Percentiles rank a stretch among this genome's conserved stretches.
phyloP scores from a whole-genome alignment of 2,888 invertebrate genomes.

The Coleophora deauratella region DNA sequence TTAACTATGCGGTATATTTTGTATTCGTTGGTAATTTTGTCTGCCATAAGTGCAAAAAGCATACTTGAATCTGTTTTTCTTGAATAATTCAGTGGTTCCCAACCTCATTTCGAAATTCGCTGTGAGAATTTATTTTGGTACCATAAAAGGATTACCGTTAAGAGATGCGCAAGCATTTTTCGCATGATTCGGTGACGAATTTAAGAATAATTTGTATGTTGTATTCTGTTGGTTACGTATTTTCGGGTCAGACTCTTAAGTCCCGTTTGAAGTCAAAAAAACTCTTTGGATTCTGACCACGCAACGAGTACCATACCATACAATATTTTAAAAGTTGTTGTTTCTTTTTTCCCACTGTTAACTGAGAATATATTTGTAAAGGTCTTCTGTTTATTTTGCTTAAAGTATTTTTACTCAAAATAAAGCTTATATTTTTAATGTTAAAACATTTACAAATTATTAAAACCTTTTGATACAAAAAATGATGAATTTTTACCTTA shows the following conservation, averaged over 20 bases:
- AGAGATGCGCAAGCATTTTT: not conserved
- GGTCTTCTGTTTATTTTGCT: too few relatives aligned
- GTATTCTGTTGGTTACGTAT: not conserved
- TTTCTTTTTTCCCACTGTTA: too few relatives aligned
- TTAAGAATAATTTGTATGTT: constrained; percentile 3
- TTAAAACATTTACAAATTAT: too few relatives aligned
- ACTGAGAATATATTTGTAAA: too few relatives aligned
- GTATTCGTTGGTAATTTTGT: not conserved
- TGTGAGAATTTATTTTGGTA: not conserved
- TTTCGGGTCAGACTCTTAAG: constrained; percentile 3
- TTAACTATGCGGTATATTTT: too few relatives aligned
- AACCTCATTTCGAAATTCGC: not conserved
- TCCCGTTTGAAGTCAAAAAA: constrained; percentile 19
- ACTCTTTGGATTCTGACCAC: constrained; percentile 12
- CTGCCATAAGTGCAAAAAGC: not conserved
- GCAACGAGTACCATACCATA: constrained; percentile 8
- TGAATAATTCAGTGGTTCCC: not conserved
- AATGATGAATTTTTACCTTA: too few relatives aligned
- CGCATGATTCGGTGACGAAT: too few relatives aligned
- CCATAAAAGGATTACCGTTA: constrained; percentile 1
- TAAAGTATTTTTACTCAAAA: too few relatives aligned
- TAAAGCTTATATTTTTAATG: too few relatives aligned
- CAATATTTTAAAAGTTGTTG: too few relatives aligned
- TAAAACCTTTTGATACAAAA: too few relatives aligned
- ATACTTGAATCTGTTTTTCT: not conserved